Evolutionary conservation across 2,888 invertebrate species (phyloP).

Genomic region (Philhelius pedissequus): DNA sequence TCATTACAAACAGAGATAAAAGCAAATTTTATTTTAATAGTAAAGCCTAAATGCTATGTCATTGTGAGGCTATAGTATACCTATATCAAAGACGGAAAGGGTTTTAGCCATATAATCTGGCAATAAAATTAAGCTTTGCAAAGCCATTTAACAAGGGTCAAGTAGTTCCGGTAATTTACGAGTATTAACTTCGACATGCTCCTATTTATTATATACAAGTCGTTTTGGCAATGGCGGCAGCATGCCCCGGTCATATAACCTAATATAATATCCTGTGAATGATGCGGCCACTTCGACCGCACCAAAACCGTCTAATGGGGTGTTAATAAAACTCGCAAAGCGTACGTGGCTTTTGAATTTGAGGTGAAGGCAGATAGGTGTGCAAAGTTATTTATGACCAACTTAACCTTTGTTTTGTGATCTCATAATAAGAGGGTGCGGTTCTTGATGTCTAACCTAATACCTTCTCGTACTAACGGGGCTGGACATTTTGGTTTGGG

Average conservation of each 20-base stretch:
- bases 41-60: not conserved
- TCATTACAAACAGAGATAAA: slow-evolving; percentile 25
- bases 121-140: slow-evolving; percentile 67
- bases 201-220: slow-evolving; percentile 8
- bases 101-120: slow-evolving; percentile 59
- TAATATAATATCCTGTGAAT: slow-evolving; percentile 53
- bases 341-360: not conserved
- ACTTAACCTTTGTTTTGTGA: slow-evolving; percentile 67
- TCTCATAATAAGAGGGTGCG: slow-evolving; percentile 58
- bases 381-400: slow-evolving; percentile 57
- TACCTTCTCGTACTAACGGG: not conserved
- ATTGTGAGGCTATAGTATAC: not conserved
- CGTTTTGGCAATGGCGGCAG: not conserved
- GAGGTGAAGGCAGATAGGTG: slow-evolving; percentile 36
- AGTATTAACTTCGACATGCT: slow-evolving; percentile 67
- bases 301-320: slow-evolving; percentile 60
- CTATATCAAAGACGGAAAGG: slow-evolving; percentile 1
- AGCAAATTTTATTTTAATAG: slow-evolving; percentile 51
- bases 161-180: slow-evolving; percentile 66
- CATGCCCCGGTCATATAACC: slow-evolving; percentile 7
- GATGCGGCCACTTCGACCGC: slow-evolving; percentile 42
- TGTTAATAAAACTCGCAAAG: slow-evolving; percentile 62
- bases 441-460: not conserved
- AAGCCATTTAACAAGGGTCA: slow-evolving; percentile 68
- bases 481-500: not conserved